Conservation (phyloP, 2,113 vertebrate species). For the Cathartes aura region DNA sequence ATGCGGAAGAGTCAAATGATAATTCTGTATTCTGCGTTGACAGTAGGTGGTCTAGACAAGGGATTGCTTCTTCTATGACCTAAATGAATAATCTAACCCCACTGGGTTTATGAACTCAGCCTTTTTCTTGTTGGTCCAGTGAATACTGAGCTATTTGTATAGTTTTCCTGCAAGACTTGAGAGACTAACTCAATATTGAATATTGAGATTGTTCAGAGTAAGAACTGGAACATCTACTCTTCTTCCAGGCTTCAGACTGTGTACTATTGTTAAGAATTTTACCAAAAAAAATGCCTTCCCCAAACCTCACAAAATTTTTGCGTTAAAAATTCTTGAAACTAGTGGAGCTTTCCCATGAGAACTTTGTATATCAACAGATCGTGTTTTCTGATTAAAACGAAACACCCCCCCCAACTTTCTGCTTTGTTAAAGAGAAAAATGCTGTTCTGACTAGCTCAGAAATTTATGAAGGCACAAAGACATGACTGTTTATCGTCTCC, state of each 20-base stretch:
- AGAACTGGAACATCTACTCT: background rate
- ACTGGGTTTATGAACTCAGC: background rate
- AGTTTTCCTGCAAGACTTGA: background rate
- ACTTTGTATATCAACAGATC: background rate
- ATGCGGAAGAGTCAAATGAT: background rate
- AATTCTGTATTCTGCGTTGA: background rate
- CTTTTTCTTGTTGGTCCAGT: background rate
- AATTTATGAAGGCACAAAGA: background rate
- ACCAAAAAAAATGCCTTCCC: background rate
- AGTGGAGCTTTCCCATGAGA: background rate
- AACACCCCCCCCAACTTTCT: rapidly evolving
- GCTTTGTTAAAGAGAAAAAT: background rate
- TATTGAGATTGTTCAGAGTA: background rate
- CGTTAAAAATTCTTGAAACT: background rate
- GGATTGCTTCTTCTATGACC: background rate
- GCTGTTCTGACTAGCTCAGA: background rate
- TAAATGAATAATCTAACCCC: background rate
- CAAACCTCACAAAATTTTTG: background rate
- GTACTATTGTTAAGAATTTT: background rate
- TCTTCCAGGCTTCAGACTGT: background rate
- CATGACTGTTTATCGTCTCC: background rate
- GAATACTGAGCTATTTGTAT: background rate
- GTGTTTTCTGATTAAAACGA: background rate
- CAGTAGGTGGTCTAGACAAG: rapidly evolving
- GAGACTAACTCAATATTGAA: background rate